Evolutionary conservation across 1,140 invertebrate genomes (phyloP), one percentile per base, ranked within the genome.

Genomic region (Arion vulgaris): DNA sequence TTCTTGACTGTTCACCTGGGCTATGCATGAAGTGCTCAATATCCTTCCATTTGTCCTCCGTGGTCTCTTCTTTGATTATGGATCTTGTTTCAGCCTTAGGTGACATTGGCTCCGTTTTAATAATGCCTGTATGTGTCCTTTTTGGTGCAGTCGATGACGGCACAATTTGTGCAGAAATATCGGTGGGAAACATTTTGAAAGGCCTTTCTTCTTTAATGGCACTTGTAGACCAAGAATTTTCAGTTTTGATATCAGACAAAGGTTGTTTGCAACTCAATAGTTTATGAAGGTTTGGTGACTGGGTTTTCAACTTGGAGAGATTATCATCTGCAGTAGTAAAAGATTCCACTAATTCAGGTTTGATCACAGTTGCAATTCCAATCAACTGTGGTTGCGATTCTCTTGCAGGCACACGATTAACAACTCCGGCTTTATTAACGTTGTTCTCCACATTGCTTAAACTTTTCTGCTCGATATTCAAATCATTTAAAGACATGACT

Each of bases 1-100:
- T 96, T 95, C 88, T 96, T 95, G 71, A 26, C 15, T 41, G 34
- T 79, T 73, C 23, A 45, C 86, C 95, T 88, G 96, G 96, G 15
- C 85, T 81, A 73, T 90, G 82, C 0, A 90, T 86, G 76, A 89
- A 88, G 26, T 91, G 80, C 71, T 88, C 85, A 53, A 92, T 90
- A 69, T 91, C 90, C 78, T 91, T 88, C 91, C 91, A 92, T 73
- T 91, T 91, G 72, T 87, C 80, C 41, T 91, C 90, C 72, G 88
- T 84, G 0, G 82, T 78, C 45, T 69, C 83, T 1, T 84, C 62
- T 13, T 74, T 73, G 39, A 84, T 26, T 53, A 85, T 26, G n/a
- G n/a, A n/a, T n/a, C n/a, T n/a, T n/a, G n/a, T n/a, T n/a, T n/a
- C n/a, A 15, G 75, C 32, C 51, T 82, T 39, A 19, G 80, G 69